A percentile compares a stretch with the other conserved stretches of the same genome.
phyloP scores from a whole-genome alignment of 2,113 vertebrate genomes.

The Phylloscopus trochiloides region DNA sequence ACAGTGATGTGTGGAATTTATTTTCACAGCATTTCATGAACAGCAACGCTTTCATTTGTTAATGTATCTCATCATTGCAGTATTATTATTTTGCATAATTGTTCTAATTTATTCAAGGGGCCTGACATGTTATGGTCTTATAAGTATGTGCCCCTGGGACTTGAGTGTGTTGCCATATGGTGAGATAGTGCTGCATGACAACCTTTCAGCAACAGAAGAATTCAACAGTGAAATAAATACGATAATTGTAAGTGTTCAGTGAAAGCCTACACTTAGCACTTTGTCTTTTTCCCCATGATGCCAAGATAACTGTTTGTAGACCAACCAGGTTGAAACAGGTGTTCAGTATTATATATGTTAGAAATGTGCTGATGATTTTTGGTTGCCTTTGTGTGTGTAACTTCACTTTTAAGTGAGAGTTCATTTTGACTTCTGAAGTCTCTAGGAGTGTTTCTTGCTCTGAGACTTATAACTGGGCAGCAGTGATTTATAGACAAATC shows the following conservation, averaged over 20 bases:
- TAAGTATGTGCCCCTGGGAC: slow-evolving; percentile 78
- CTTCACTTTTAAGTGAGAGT: background rate
- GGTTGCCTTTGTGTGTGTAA: background rate
- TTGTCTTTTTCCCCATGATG: background rate
- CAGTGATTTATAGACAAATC: background rate
- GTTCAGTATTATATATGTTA: background rate
- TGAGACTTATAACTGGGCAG: background rate
- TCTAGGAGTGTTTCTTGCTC: background rate
- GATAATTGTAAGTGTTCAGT: slow-evolving; percentile 14
- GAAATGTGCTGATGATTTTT: background rate
- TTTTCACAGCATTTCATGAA: slow-evolving; percentile 35
- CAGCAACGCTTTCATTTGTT: slow-evolving; percentile 24
- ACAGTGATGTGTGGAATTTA: slow-evolving; percentile 31
- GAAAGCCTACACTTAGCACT: background rate
- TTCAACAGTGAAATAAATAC: slow-evolving; percentile 62
- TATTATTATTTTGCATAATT: slow-evolving; percentile 62
- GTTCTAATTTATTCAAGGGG: slow-evolving; percentile 62
- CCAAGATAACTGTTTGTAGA: background rate
- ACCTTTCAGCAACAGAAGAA: slow-evolving; percentile 64
- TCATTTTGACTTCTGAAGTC: background rate
- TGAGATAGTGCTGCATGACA: slow-evolving; percentile 70
- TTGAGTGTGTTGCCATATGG: slow-evolving; percentile 75
- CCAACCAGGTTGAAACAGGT: background rate
- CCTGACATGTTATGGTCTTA: slow-evolving; percentile 63
- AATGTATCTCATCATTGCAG: slow-evolving; percentile 34